Evolutionary conservation across 1,140 invertebrate genomes (phyloP), one percentile per base, ranked within the genome.

Genomic region (Chrysopa pallens): DNA sequence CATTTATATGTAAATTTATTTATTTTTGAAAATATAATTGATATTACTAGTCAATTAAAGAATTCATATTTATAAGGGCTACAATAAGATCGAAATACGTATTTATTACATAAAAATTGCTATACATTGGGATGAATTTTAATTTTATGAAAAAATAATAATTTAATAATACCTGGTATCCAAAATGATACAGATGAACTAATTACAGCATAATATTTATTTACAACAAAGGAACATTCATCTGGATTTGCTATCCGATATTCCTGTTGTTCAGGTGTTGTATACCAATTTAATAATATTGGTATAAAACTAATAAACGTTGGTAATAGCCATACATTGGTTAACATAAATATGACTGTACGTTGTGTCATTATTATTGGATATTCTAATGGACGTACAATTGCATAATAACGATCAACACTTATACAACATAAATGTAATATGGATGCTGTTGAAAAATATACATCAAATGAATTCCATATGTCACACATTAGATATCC

Each of bases 371-470:
- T 90, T 29, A 82, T 86, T 14, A 84, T 74, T 1, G 86, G 84
- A 57, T 92, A 91, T 57, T 91, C 85, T 23, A 93, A 62, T 1
- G 87, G 87, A 44, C 81, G 72, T 17, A 89, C 84, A 37, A 92
- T 91, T 31, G 87, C 86, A 58, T 87, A 90, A 53, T 90, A 91
- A 50, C 90, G 70, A 59, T 96, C 92, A 17, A 94, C 84, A 41
- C 82, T 85, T 54, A 96, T 95, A 57, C 89, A 95, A 59, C 90
- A 94, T 6, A 96, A 68, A 62, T 96, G 91, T 6, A 95, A 67
- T 36, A 95, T 94, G 29, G 86, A 91, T 0, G 88, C 87, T 7
- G 89, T 95, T 29, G 85, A 91, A 59, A 94, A 95, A 54, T 95
- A 87, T 6, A 96, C 92, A 59, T 96, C 92, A 49, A 93, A 71